A percentile compares a stretch with the other conserved stretches of the same genome.
Evolutionary conservation across 2,113 vertebrate genomes (phyloP).

Genomic region (Sorex fumeus): DNA sequence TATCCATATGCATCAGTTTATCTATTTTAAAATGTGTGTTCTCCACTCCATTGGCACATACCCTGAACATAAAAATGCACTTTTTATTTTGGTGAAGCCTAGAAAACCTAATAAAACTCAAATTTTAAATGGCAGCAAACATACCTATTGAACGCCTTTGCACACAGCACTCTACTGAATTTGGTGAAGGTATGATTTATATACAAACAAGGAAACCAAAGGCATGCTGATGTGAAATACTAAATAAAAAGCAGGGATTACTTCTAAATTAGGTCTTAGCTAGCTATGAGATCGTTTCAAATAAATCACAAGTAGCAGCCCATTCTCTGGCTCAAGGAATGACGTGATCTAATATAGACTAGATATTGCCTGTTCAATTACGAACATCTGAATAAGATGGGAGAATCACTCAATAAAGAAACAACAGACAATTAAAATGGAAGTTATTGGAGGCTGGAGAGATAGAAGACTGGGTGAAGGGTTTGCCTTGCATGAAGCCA

Average conservation of each 20-base stretch:
- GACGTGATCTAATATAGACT: background rate
- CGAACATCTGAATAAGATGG: slow-evolving; percentile 4
- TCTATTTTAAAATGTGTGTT: slow-evolving; percentile 61
- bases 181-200: slow-evolving; percentile 9
- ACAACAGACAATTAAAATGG: background rate
- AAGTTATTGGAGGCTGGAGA: too few species aligned
- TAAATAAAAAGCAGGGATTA: slow-evolving; percentile 29
- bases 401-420: slow-evolving; percentile 29
- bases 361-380: slow-evolving; percentile 12
- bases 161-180: background rate
- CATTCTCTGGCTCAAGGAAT: slow-evolving; percentile 19
- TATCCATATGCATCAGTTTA: slow-evolving; percentile 64
- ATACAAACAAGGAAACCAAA: slow-evolving; percentile 10
- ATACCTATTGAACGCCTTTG: background rate
- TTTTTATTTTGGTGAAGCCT: slow-evolving; percentile 28
- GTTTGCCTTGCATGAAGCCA: too few species aligned
- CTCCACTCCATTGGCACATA: slow-evolving; percentile 14
- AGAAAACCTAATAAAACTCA: slow-evolving; percentile 11
- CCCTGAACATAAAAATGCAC: slow-evolving; percentile 10
- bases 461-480: too few species aligned
- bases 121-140: slow-evolving; percentile 44
- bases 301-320: slow-evolving; percentile 8
- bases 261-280: background rate
- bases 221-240: background rate
- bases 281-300: slow-evolving; percentile 11